phyloP scores from a whole-genome alignment of 1,140 invertebrate species.

The Apis dorsata region DNA sequence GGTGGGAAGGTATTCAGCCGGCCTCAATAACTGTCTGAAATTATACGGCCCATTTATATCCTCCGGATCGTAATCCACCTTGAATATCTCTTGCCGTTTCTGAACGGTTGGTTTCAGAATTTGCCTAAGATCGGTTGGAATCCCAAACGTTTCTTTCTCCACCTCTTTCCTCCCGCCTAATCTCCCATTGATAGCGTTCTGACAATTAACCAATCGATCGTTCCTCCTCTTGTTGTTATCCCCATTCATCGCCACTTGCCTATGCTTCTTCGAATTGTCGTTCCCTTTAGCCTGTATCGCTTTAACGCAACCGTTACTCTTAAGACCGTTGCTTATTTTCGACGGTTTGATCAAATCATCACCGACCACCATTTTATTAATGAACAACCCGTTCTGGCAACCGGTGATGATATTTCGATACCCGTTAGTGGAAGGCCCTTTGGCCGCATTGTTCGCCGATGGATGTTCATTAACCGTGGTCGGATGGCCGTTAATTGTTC shows the following conservation, averaged over 20 bases:
- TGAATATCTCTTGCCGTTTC: conserved; percentile 64
- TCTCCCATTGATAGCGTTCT: conserved; percentile 27
- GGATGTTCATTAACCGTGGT: conserved; percentile 14
- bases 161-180: conserved; percentile 5
- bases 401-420: conserved; percentile 23
- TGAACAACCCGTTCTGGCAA: conserved; percentile 19
- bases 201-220: conserved; percentile 28
- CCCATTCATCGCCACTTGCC: background rate
- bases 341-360: conserved; percentile 1
- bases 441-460: conserved; percentile 1
- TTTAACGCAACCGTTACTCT: background rate
- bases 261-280: conserved; percentile 35
- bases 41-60: conserved; percentile 85
- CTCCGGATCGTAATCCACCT: conserved; percentile 76
- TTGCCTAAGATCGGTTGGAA: conserved; percentile 78
- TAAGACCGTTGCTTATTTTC: background rate
- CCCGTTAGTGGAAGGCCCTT: background rate
- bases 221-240: conserved; percentile 31
- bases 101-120: conserved; percentile 80
- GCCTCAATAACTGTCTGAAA: conserved; percentile 85
- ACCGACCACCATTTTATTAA: conserved; percentile 29
- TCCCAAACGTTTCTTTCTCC: conserved; percentile 69
- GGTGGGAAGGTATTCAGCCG: conserved; percentile 85
- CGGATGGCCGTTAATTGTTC: conserved; percentile 22
- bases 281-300: conserved; percentile 10